These are phyloP conservation scores for Anoplophora glabripennis DNA, from an alignment of 1,140 invertebrate species.

Conservation along the genomic window DNA sequence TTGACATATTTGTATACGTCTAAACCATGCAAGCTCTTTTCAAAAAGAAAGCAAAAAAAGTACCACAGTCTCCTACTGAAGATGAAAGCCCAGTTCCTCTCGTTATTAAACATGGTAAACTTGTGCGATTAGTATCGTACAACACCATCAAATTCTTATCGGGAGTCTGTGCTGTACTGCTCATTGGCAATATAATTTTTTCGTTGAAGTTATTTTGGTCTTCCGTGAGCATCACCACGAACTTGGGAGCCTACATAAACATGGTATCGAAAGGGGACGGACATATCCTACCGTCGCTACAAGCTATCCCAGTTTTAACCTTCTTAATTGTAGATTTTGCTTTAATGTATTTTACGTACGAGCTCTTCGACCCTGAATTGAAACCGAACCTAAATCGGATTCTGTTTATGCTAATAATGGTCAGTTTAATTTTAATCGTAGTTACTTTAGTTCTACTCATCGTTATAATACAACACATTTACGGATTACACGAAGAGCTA, in stretches of 20 bases:
- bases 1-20: too few species aligned
- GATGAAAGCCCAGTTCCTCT: too few species aligned
- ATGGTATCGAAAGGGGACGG: conserved; percentile 40
- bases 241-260: conserved; percentile 41
- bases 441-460: conserved; percentile 30
- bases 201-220: conserved; percentile 27
- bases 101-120: conserved; percentile 26
- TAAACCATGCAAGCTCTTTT: too few species aligned
- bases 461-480: conserved; percentile 34
- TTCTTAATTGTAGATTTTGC: conserved; percentile 33
- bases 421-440: conserved; percentile 26
- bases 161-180: conserved; percentile 6
- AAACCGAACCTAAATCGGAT: conserved; percentile 26
- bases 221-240: conserved; percentile 30
- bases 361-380: conserved; percentile 26
- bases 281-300: conserved; percentile 30
- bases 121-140: conserved; percentile 25
- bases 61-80: too few species aligned
- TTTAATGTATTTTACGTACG: conserved; percentile 26
- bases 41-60: too few species aligned
- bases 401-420: conserved; percentile 31
- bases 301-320: conserved; percentile 32
- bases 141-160: conserved; percentile 24
- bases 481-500: conserved; percentile 27
- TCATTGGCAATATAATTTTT: conserved; percentile 22